Base-by-base conservation (phyloP, 2,888 invertebrate genomes). In the Stenurella melanura region DNA sequence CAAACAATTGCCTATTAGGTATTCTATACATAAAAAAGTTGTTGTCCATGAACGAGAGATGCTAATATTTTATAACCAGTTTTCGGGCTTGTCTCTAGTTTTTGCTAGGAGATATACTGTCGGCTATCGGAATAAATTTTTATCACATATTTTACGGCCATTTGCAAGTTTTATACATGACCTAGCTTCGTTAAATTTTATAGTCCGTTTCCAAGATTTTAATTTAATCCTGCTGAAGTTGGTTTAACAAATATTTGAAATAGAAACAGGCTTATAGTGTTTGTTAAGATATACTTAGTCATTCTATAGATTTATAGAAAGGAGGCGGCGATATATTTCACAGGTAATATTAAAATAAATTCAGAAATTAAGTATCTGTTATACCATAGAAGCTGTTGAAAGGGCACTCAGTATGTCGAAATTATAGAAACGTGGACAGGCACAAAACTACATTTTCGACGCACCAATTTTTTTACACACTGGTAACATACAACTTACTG, bases 31-130 rank as follows among this genome's bases (percentile, higher is more conserved):
- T 76, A 82, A 78, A 86, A 87, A 87, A 87, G 83, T 83, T 78
- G 87, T 87, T 85, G 83, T 86, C 87, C 87, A 74, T 87, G 87
- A 87, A 86, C 85, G 84, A 81, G 78, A 83, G 83, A 84, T 83
- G 84, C 82, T 81, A 84, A 84, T 83, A 82, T 81, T 83, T 81
- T 81, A 80, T 82, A 85, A 85, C 84, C 84, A 82, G 84, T 84
- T 85, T 84, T 76, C 75, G 80, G 77, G 64, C 70, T 60, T 70
- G 70, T 42, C 70, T 42, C 60, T 73, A 67, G 56, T 67, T 73
- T 73, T 67, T 73, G 67, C 73, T 58, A 73, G 67, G 58, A 64
- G 67, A 73, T 60, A 67, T 67, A 60, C 26, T 56, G 67, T 15
- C 38, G 70, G 38, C 17, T 38, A 60, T 38, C 17, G 38, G 42